Conservation (phyloP, 2,797 vertebrate genomes). For the Pachyuromys duprasi region DNA sequence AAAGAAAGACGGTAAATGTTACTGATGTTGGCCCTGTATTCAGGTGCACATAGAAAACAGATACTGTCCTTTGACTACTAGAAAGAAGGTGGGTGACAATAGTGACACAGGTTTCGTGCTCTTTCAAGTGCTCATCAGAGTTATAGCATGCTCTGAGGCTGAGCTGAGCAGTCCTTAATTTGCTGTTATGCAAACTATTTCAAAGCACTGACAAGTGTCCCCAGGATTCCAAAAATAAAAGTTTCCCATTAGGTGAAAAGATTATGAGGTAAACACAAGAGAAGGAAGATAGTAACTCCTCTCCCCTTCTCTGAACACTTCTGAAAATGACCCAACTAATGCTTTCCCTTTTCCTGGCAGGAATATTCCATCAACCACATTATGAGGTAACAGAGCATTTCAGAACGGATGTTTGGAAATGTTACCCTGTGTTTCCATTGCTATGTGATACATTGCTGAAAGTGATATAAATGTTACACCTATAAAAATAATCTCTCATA, state of each 20-base stretch:
- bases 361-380: slow-evolving; percentile 37
- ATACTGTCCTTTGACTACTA: background rate
- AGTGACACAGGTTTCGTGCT: background rate
- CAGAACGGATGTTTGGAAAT: slow-evolving; percentile 78
- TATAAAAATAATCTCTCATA: slow-evolving; percentile 74
- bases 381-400: slow-evolving; percentile 79
- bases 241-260: background rate
- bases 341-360: slow-evolving; percentile 71
- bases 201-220: slow-evolving; percentile 20
- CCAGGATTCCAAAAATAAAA: background rate
- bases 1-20: background rate
- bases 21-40: background rate
- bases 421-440: slow-evolving; percentile 76
- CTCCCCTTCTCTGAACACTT: accelerated
- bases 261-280: background rate
- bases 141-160: background rate
- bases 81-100: background rate
- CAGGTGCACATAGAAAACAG: background rate
- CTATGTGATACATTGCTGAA: slow-evolving; percentile 77
- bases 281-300: background rate
- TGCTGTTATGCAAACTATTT: slow-evolving; percentile 29
- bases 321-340: slow-evolving; percentile 10
- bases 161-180: slow-evolving; percentile 28
- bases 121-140: background rate
- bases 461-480: slow-evolving; percentile 68